phyloP scores from a whole-genome alignment of 1,140 invertebrate genomes.

The Drosophila grimshawi region DNA sequence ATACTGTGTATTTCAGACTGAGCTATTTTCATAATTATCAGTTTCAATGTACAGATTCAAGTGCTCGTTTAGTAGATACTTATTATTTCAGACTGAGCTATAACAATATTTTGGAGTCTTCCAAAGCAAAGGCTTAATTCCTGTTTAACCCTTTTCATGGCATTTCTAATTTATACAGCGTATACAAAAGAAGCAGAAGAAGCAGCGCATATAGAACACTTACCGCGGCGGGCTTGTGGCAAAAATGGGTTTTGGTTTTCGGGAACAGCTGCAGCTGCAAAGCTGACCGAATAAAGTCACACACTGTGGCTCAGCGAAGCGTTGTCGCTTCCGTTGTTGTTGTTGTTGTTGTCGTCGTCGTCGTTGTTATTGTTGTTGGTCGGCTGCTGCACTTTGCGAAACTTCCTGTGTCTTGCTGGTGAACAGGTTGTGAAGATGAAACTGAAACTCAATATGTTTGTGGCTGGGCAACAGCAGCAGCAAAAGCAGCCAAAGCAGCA shows the following conservation, averaged over 20 bases:
- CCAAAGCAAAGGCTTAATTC: neutral
- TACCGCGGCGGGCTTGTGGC: constrained; percentile 37
- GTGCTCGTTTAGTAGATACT: no score
- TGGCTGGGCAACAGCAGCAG: constrained; percentile 9
- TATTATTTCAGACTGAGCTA: no score
- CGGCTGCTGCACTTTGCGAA: constrained; percentile 69
- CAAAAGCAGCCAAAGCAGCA: constrained; percentile 18
- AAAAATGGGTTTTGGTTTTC: constrained; percentile 29
- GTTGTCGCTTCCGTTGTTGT: constrained; percentile 43
- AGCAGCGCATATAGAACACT: constrained; percentile 26
- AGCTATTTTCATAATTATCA: no score
- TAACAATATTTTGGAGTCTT: no score
- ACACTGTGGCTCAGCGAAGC: constrained; percentile 44
- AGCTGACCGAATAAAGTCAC: constrained; percentile 32
- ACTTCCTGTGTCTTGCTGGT: constrained; percentile 73
- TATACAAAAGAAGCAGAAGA: no score
- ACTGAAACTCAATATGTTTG: constrained; percentile 72
- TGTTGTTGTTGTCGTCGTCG: constrained; percentile 24
- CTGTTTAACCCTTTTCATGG: neutral
- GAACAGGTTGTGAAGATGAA: constrained; percentile 74
- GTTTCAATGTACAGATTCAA: no score
- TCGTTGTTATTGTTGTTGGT: constrained; percentile 22
- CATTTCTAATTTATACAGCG: no score
- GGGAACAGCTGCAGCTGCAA: constrained; percentile 48
- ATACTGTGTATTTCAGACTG: neutral